These are phyloP conservation scores for Miichthys miiuy DNA, from an alignment of 2,797 vertebrate species.

Conservation along the genomic window DNA sequence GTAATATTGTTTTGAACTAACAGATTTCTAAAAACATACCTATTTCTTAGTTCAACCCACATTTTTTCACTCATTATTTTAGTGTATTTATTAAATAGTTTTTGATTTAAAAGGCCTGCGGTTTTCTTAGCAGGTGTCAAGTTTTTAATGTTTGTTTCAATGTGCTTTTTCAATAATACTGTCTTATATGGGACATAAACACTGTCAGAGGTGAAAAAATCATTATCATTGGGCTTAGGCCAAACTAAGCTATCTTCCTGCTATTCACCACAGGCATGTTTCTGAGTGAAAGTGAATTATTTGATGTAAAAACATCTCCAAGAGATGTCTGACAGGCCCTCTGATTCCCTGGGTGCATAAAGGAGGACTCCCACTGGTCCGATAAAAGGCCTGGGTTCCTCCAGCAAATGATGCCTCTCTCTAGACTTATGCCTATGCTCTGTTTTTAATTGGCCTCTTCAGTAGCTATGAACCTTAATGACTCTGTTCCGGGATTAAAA, in stretches of 20 bases:
- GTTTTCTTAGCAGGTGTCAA: neutral
- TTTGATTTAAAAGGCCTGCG: neutral
- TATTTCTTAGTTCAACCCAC: neutral
- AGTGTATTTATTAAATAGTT: neutral
- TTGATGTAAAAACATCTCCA: conserved; percentile 64
- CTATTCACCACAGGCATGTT: conserved; percentile 39
- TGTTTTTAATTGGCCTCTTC: conserved; percentile 84
- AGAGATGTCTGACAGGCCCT: conserved; percentile 60
- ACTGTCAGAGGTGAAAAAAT: neutral
- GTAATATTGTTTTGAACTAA: neutral
- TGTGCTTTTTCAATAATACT: neutral
- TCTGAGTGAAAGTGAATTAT: conserved; percentile 58
- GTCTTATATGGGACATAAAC: neutral
- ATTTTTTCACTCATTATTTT: neutral
- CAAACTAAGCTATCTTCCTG: conserved; percentile 13
- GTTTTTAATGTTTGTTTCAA: conserved; percentile 11
- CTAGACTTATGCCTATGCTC: conserved; percentile 67
- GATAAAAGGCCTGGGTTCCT: conserved; percentile 78
- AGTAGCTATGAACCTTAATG: conserved; percentile 82
- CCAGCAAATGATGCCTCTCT: conserved; percentile 78
- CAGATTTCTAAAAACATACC: neutral
- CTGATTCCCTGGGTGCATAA: conserved; percentile 65
- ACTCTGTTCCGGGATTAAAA: conserved; percentile 85
- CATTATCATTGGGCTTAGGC: conserved; percentile 27
- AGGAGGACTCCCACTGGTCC: conserved; percentile 66